Evolutionary conservation across 2,888 invertebrate species (phyloP), one percentile per base, ranked within the genome.

Genomic region (Sepioteuthis lessoniana): DNA sequence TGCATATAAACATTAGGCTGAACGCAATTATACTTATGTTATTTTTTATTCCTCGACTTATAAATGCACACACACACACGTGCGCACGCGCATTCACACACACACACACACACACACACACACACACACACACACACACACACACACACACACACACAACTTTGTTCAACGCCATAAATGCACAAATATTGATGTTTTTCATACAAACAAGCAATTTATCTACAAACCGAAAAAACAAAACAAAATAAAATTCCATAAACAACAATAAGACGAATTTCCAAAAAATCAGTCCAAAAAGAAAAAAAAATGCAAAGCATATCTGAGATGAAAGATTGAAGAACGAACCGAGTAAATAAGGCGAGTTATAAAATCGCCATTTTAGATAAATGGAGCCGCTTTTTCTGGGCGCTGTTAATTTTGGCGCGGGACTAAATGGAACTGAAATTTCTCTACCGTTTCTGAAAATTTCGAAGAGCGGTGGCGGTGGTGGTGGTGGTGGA

Each of bases 361-460:
- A 35, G n/a, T 76, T 76, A 13, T n/a, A 76, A 76, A 76, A 76
- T n/a, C n/a, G n/a, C 76, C 76, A 76, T 76, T 76, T 76, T 76
- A 76, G 76, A 76, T 76, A 76, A 76, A n/a, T 76, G n/a, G 76
- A 76, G 16, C 76, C 76, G 76, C 76, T 76, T 76, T 76, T 76
- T 35, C n/a, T 16, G 76, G 76, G n/a, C n/a, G 76, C 76, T 35
- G 76, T n/a, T 76, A 76, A 76, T 76, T 76, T 76, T 76, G 76
- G n/a, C 76, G 76, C 76, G 76, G n/a, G n/a, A 76, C 76, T 76
- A 76, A 76, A 76, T 76, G 76, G 76, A 76, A 76, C n/a, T 76
- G 76, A 76, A 76, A 76, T 35, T 76, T 76, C 76, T n/a, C n/a
- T 4, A 19, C 35, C 76, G n/a, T 76, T 76, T 76, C 76, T 76